Evolutionary conservation across 1,140 invertebrate genomes (phyloP), one percentile per base, ranked within the genome.

Genomic region (Daktulosphaira vitifoliae): DNA sequence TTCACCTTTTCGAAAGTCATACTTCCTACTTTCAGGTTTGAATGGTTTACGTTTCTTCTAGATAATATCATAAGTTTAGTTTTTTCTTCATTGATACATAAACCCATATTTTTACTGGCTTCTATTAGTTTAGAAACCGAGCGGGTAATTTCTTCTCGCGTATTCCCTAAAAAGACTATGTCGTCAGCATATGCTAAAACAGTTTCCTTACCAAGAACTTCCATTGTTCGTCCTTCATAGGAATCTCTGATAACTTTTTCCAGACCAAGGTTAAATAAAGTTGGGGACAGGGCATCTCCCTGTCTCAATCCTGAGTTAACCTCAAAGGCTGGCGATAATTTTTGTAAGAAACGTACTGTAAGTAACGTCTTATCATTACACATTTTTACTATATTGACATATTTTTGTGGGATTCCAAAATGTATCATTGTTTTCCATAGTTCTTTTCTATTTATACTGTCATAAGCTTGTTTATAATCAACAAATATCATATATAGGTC

Each of bases 381-480:
- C 39, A 16, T 44, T 16, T 44, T 44, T 16, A 44, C n/a, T 37
- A 67, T 23, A 38, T 49, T 46, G 11, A 67, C 44, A 18, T 65
- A 42, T 49, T 67, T 67, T 37, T 16, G 13, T 11, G 66, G 66
- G 13, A 37, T 42, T 22, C 7, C 39, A 44, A 44, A 50, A 38
- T 64, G 39, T 20, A 44, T 13, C 66, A 67, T 67, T 18, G 29
- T 26, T 46, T 25, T 37, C 18, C 44, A 59, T 15, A 67, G 8
- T 13, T 23, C 46, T n/a, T 46, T 16, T 49, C 53, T 38, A 20
- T 44, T 44, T 7, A 44, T 18, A 44, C 39, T 44, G 8, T 44
- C 39, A 44, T 44, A 44, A 11, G 15, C 66, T 42, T 67, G 52
- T 48, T 67, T 67, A 15, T 65, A 67, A 22, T 67, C 66, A 33